Evolutionary conservation across 2,888 invertebrate species (phyloP).

Genomic region (Mystacides longicornis): DNA sequence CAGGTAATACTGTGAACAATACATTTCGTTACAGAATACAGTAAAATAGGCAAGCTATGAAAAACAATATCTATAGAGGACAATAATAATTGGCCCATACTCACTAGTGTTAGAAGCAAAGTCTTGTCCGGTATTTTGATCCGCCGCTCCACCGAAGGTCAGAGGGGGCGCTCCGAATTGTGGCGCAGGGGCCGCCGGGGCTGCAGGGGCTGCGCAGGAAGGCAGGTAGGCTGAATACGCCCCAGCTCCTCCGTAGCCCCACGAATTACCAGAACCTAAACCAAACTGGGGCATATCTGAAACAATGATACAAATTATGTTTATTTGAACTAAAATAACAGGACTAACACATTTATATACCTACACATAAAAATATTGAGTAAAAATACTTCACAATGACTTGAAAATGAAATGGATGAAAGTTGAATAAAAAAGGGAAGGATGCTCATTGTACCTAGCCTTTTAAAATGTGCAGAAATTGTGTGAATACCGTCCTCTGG

Average conservation of each 20-base stretch:
- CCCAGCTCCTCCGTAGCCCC: constrained; percentile 81
- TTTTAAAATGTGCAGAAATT: too few relatives aligned
- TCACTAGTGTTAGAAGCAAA: constrained; percentile 53
- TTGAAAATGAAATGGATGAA: too few relatives aligned
- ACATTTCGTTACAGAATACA: neutral
- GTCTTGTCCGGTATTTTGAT: constrained; percentile 51
- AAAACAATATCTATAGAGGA: too few relatives aligned
- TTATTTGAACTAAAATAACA: too few relatives aligned
- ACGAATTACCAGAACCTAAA: constrained; percentile 75
- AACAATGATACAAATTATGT: too few relatives aligned
- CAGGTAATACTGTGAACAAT: constrained; percentile 57
- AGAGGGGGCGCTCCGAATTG: constrained; percentile 70
- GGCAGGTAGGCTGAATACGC: constrained; percentile 81
- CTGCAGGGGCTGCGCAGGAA: constrained; percentile 67
- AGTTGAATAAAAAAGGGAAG: too few relatives aligned
- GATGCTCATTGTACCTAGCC: too few relatives aligned
- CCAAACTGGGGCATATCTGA: constrained; percentile 83
- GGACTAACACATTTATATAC: too few relatives aligned
- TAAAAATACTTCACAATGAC: too few relatives aligned
- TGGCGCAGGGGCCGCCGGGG: constrained; percentile 39
- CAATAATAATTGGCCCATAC: constrained; percentile 31
- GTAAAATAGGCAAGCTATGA: too few relatives aligned
- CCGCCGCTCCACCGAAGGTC: constrained; percentile 63
- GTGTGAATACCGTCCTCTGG: too few relatives aligned
- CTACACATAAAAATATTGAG: too few relatives aligned